Percentiles rank a stretch among this genome's conserved stretches.
phyloP scores from a whole-genome alignment of 2,113 vertebrate species.

The Ceyx cyanopectus region DNA sequence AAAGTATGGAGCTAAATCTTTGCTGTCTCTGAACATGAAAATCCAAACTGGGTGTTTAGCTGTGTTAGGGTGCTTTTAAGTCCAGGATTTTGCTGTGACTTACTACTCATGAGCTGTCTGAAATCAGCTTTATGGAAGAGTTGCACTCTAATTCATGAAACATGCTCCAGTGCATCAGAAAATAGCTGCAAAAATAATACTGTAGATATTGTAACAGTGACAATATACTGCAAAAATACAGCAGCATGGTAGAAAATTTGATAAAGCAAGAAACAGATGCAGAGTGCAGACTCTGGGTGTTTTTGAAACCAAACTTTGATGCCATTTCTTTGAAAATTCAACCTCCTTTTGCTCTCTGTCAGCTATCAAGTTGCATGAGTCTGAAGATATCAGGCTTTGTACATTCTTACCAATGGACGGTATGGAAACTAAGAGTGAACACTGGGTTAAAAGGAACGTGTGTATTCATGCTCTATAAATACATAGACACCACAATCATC shows the following conservation, averaged over 20 bases:
- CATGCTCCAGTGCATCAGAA: not conserved
- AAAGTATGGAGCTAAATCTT: not conserved
- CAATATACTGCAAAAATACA: not conserved
- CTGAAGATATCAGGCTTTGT: not conserved
- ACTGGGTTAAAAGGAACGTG: not conserved
- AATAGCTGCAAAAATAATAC: not conserved
- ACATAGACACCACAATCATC: not conserved
- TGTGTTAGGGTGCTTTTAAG: not conserved
- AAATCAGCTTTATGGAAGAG: not conserved
- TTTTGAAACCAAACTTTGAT: not conserved
- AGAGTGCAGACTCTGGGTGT: not conserved
- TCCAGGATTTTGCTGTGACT: not conserved
- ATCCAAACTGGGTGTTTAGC: not conserved
- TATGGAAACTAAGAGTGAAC: not conserved
- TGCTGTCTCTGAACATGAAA: not conserved
- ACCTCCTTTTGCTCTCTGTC: not conserved
- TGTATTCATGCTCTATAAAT: fast-evolving
- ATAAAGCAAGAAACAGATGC: not conserved
- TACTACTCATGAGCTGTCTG: not conserved
- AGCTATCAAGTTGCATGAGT: not conserved
- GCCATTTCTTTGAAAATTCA: not conserved
- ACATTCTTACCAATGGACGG: not conserved
- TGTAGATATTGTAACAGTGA: not conserved
- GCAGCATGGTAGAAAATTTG: not conserved
- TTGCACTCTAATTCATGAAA: not conserved